Conservation (phyloP, 2,113 vertebrate genomes). For the Danio rerio region DNA sequence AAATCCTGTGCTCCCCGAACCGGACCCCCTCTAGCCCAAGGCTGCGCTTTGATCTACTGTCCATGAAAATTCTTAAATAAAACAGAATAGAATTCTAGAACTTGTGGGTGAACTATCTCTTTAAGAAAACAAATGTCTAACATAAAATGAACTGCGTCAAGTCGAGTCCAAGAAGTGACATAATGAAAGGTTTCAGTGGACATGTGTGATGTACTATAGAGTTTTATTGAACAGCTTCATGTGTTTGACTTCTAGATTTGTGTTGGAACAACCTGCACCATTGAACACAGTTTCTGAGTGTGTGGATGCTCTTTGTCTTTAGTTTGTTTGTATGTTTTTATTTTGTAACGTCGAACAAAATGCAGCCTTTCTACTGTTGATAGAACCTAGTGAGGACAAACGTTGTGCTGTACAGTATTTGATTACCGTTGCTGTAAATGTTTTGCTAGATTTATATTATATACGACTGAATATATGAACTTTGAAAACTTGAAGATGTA, state of each 20-base stretch:
- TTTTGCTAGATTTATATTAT: conserved; percentile 83
- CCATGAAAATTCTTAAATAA: no score
- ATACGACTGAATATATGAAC: conserved; percentile 71
- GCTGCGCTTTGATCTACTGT: no score
- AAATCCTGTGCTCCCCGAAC: no score
- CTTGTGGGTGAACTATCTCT: background rate
- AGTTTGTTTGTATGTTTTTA: no score
- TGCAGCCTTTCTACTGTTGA: conserved; percentile 72
- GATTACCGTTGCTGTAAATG: conserved; percentile 77
- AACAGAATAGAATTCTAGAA: no score
- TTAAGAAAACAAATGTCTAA: background rate
- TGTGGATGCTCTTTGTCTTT: conserved; percentile 61
- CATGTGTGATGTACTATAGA: conserved; percentile 37
- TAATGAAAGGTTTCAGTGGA: background rate
- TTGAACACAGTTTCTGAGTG: conserved; percentile 61
- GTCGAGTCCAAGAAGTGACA: no score
- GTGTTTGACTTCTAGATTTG: conserved; percentile 57
- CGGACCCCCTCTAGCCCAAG: no score
- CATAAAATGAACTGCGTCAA: background rate
- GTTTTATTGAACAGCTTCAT: conserved; percentile 57
- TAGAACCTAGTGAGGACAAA: conserved; percentile 58
- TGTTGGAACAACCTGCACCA: conserved; percentile 40
- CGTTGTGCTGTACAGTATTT: conserved; percentile 72
- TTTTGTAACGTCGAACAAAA: conserved; percentile 61
- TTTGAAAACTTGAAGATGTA: conserved; percentile 67